These are phyloP conservation scores for Eonycteris spelaea DNA, from an alignment of 2,113 vertebrate species.

Conservation along the genomic window DNA sequence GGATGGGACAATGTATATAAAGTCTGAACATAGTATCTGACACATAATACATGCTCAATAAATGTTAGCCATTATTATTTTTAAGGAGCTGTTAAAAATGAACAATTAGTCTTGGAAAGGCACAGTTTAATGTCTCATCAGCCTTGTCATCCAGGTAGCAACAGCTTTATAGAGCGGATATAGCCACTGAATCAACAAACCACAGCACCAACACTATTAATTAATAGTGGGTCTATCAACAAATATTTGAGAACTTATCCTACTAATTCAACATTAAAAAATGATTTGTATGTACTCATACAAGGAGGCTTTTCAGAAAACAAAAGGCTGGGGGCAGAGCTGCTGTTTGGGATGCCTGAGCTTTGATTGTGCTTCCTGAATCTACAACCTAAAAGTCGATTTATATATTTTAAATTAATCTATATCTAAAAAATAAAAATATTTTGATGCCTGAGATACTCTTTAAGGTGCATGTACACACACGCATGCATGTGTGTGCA, in stretches of 20 bases:
- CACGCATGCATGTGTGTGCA: too few relatives aligned
- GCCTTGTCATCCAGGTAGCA: background rate
- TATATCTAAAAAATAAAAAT: background rate
- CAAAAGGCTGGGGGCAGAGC: background rate
- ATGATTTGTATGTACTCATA: background rate
- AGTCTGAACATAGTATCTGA: background rate
- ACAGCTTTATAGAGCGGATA: background rate
- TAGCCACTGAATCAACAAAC: slow-evolving; percentile 22
- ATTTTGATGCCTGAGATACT: background rate
- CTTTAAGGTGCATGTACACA: background rate
- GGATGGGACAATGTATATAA: background rate
- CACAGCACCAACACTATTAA: background rate
- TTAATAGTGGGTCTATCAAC: background rate
- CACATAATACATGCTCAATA: background rate
- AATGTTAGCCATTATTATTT: background rate
- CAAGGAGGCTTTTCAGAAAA: background rate
- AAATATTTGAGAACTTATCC: background rate
- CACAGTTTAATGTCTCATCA: background rate
- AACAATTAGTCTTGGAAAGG: slow-evolving; percentile 17
- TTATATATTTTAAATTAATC: background rate
- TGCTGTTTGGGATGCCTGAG: background rate
- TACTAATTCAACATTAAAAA: background rate
- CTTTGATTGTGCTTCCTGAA: background rate
- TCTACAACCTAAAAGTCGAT: background rate
- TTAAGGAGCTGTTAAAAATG: slow-evolving; percentile 12